Conservation (phyloP, 2,113 vertebrate species). For the Alethe castanea region DNA sequence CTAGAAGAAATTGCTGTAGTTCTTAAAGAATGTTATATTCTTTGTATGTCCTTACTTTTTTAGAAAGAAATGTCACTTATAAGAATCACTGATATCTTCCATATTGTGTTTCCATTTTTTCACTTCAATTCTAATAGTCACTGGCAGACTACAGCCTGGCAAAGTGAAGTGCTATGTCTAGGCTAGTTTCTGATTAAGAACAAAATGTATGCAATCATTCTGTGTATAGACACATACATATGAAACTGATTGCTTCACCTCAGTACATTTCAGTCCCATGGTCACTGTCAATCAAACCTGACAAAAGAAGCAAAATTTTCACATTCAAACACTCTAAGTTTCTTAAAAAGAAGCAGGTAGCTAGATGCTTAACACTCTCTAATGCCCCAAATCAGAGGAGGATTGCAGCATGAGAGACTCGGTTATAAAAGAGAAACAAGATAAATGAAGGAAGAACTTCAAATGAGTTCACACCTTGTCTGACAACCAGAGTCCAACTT, state of each 20-base stretch:
- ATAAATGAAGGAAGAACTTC: neutral
- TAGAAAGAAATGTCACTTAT: neutral
- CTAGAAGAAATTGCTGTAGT: neutral
- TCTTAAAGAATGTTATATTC: neutral
- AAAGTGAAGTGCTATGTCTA: neutral
- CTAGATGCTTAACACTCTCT: neutral
- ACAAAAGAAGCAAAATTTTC: neutral
- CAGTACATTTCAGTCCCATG: neutral
- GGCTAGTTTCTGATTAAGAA: neutral
- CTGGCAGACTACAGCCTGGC: neutral
- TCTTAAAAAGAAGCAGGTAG: neutral
- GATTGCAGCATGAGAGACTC: neutral
- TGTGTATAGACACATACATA: neutral
- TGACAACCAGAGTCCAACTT: neutral
- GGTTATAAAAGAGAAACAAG: neutral
- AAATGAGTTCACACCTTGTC: neutral
- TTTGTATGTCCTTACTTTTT: neutral
- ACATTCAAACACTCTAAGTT: neutral
- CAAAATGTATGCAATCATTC: neutral
- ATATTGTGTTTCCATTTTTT: neutral
- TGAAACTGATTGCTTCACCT: neutral
- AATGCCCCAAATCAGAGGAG: neutral
- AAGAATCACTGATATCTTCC: neutral
- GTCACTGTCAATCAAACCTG: neutral
- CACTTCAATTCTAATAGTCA: neutral